Evolutionary conservation across 2,888 invertebrate genomes (phyloP).

Genomic region (Pollenia amentaria): DNA sequence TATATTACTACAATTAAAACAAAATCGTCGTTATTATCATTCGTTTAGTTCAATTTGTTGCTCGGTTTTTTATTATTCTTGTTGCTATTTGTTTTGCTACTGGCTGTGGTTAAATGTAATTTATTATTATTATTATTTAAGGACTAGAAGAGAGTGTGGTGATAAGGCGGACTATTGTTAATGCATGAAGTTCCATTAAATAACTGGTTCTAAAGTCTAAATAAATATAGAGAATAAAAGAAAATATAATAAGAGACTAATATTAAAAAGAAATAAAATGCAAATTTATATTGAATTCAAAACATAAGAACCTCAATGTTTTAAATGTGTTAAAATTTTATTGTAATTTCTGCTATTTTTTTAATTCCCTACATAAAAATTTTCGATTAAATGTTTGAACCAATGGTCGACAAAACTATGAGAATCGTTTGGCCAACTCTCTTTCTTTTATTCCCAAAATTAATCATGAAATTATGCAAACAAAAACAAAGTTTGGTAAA

Average conservation of each 20-base stretch:
- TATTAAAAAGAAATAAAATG: background rate
- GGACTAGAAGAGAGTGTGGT: constrained; percentile 47
- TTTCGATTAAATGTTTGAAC: no score
- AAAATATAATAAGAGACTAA: background rate
- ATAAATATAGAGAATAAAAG: constrained; percentile 23
- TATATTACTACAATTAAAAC: constrained; percentile 25
- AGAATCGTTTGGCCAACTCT: no score
- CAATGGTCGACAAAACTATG: no score
- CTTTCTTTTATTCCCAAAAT: no score
- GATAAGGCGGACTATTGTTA: constrained; percentile 65
- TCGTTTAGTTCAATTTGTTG: constrained; percentile 36
- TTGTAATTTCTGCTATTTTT: background rate
- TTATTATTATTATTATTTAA: constrained; percentile 57
- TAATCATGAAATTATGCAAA: no score
- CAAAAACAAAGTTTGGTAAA: no score
- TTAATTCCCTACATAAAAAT: no score
- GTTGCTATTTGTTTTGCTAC: constrained; percentile 31
- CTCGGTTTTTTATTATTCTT: constrained; percentile 26
- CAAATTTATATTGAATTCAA: background rate
- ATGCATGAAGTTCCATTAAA: constrained; percentile 75
- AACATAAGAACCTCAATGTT: background rate
- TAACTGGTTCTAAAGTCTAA: constrained; percentile 76
- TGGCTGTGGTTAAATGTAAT: constrained; percentile 71
- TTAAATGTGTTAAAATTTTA: background rate
- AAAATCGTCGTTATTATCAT: background rate